phyloP scores from a whole-genome alignment of 2,888 invertebrate genomes.

The Machimus atricapillus region DNA sequence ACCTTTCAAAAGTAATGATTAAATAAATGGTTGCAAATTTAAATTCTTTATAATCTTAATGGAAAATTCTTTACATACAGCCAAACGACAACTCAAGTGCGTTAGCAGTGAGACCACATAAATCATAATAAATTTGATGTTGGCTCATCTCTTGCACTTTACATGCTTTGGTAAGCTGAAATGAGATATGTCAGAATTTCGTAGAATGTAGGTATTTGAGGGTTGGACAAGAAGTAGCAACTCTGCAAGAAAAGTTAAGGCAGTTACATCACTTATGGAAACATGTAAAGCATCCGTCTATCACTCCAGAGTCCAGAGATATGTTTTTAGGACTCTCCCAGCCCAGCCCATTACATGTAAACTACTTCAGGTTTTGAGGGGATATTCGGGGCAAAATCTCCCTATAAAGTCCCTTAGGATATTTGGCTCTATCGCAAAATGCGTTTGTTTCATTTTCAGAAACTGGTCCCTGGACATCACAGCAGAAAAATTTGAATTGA shows the following conservation, averaged over 20 bases:
- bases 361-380: background rate
- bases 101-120: background rate
- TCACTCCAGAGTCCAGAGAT: background rate
- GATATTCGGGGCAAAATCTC: background rate
- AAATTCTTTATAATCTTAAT: background rate
- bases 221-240: background rate
- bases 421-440: background rate
- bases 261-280: background rate
- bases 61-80: background rate
- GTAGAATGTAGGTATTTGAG: background rate
- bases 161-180: background rate
- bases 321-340: background rate
- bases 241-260: background rate
- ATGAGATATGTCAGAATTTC: background rate
- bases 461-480: background rate
- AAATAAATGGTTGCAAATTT: background rate
- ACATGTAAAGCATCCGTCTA: background rate
- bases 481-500: conserved; percentile 6
- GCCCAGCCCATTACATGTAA: background rate
- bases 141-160: background rate
- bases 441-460: background rate
- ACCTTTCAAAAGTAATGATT: background rate
- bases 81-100: background rate
- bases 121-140: background rate
- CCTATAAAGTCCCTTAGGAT: background rate